Evolutionary conservation across 2,797 vertebrate species (phyloP).

Genomic region (Cuculus canorus): DNA sequence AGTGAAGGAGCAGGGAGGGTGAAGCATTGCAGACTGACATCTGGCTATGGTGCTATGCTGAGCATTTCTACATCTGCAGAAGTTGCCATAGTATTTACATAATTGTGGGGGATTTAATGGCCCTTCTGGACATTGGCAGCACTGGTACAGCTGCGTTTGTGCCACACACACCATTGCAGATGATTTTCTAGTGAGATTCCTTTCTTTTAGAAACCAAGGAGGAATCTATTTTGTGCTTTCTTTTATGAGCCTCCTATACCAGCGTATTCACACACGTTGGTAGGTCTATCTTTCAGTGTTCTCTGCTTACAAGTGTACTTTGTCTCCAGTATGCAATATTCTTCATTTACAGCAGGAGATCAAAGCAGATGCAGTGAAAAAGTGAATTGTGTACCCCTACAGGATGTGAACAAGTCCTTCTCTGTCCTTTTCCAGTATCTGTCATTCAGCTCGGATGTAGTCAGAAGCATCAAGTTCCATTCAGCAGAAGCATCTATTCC

Average conservation of each 20-base stretch:
- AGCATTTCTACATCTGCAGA: constrained; percentile 32
- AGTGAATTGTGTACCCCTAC: background rate
- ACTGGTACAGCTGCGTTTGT: background rate
- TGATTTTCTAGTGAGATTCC: background rate
- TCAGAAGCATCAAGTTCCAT: background rate
- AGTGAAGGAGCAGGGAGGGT: background rate
- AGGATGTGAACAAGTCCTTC: background rate
- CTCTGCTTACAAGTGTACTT: background rate
- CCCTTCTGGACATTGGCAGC: constrained; percentile 3
- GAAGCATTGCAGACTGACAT: background rate
- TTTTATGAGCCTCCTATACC: background rate
- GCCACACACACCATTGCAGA: background rate
- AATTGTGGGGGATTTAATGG: background rate
- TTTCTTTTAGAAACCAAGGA: background rate
- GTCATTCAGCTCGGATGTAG: background rate
- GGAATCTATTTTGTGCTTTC: background rate
- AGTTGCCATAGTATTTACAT: constrained; percentile 55
- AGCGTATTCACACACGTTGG: background rate
- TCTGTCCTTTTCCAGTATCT: background rate
- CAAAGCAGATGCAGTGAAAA: background rate
- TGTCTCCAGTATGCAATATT: background rate
- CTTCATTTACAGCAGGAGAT: background rate
- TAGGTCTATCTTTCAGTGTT: background rate
- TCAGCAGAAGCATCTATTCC: background rate
- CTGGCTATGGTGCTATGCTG: background rate